A percentile compares a stretch with the other conserved stretches of the same genome.
phyloP scores from a whole-genome alignment of 2,113 vertebrate species.

The Anser cygnoides region DNA sequence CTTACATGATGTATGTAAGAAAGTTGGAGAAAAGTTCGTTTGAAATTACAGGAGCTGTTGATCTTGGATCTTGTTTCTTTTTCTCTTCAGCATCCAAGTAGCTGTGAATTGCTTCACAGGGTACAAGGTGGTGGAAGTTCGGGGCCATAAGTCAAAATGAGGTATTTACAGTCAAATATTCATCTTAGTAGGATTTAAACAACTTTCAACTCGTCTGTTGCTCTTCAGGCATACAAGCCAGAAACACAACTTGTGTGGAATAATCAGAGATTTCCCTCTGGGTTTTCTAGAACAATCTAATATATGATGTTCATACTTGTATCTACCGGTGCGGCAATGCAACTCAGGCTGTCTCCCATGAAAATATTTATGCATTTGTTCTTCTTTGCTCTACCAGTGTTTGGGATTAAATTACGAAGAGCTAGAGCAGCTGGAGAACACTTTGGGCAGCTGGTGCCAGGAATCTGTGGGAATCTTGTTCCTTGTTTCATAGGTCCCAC shows the following conservation, averaged over 20 bases:
- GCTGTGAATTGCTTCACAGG: neutral
- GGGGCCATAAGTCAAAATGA: neutral
- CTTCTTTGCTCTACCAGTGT: neutral
- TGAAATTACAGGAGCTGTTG: neutral
- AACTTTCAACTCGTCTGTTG: neutral
- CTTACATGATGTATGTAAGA: neutral
- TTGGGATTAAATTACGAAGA: neutral
- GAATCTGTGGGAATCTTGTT: neutral
- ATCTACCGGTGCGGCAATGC: neutral
- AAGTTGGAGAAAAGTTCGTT: neutral
- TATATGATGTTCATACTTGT: fast-evolving
- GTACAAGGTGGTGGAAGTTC: neutral
- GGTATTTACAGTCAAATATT: neutral
- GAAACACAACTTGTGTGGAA: neutral
- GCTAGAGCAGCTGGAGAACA: neutral
- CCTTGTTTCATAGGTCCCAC: neutral
- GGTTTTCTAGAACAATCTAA: neutral
- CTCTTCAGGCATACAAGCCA: neutral
- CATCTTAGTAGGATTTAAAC: neutral
- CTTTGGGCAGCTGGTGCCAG: neutral
- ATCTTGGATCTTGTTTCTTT: neutral
- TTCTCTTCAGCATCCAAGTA: neutral
- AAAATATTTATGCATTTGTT: neutral
- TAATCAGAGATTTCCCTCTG: neutral
- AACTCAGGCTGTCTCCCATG: neutral